Evolutionary conservation across 2,113 vertebrate genomes (phyloP).

Genomic region (Trogon surrucura): DNA sequence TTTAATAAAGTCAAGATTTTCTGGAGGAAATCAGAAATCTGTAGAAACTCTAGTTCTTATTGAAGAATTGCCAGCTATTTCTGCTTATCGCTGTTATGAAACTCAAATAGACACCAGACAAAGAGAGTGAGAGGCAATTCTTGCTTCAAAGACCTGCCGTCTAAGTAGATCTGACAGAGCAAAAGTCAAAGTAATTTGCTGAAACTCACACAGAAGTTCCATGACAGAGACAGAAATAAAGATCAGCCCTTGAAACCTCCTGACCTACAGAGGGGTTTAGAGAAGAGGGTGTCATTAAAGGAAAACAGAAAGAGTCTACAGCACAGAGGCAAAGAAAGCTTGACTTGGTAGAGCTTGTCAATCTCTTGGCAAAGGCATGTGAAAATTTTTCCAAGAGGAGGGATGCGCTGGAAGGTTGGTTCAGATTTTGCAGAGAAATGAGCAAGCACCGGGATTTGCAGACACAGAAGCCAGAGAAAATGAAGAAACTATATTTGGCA

Average conservation of each 20-base stretch:
- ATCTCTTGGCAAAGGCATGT: conserved; percentile 21
- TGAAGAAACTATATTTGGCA: background rate
- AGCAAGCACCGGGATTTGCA: conserved; percentile 8
- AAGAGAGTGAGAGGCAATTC: background rate
- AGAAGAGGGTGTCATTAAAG: background rate
- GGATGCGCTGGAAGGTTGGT: conserved; percentile 18
- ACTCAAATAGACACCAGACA: background rate
- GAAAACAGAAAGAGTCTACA: background rate
- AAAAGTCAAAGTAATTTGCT: conserved; percentile 13
- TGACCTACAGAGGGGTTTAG: conserved; percentile 23
- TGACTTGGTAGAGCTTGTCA: conserved; percentile 22
- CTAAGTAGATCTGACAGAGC: background rate
- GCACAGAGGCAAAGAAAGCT: background rate
- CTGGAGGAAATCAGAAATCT: background rate
- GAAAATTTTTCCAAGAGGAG: conserved; percentile 20
- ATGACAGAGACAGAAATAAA: background rate
- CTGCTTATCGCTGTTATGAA: background rate
- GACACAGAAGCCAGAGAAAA: background rate
- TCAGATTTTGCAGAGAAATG: conserved; percentile 20
- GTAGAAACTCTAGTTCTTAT: background rate
- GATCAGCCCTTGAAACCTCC: conserved; percentile 12
- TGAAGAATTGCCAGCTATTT: background rate
- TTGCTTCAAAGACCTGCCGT: conserved; percentile 3
- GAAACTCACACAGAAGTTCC: conserved; percentile 14
- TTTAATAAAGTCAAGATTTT: background rate